Evolutionary conservation across 2,888 invertebrate genomes (phyloP), one percentile per base, ranked within the genome.

Genomic region (Acleris emargana): DNA sequence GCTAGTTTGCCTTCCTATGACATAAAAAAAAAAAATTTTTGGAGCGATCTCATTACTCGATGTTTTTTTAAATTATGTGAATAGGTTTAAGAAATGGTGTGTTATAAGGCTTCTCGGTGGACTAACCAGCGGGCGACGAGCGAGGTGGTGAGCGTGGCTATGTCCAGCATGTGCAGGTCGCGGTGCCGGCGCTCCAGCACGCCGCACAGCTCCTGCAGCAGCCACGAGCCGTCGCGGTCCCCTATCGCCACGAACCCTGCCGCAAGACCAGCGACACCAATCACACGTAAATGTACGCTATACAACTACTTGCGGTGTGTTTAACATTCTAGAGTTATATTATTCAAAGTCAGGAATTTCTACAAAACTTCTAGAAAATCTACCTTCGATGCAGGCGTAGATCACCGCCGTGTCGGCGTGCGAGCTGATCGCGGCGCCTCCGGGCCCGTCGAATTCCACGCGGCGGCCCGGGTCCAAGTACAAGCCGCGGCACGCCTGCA

Each of bases 401-500:
- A 87, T 63, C 2, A 86, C 68, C 0, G 88, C 76, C 43, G 83
- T 84, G 70, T 89, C 88, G 0, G 86, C 84, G 43, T 87, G 85
- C 0, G 87, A 80, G 0, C 89, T 72, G 18, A 53, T 2, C 17
- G 4, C 67, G 16, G 59, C 60, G 3, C 22, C 42, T 0, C 73
- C 72, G 3, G 71, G 62, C 2, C 82, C 79, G 58, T 89, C 89
- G 0, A 77, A 49, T 20, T 76, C 66, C 0, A 87, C 72, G 5
- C 76, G 2, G 2, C 22, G 76, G 0, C 88, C 88, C 3, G 72
- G 68, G 43, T 89, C 89, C 6, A 74, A 32, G 2, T 69, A 67
- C 1, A 53, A 72, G 0, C 89, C 89, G 55, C 88, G 76, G 68
- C 89, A 89, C 28, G 89, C 89, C 88, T 89, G 71, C 0, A 88